phyloP scores from a whole-genome alignment of 2,797 vertebrate species.

The Ctenopoma kingsleyae region DNA sequence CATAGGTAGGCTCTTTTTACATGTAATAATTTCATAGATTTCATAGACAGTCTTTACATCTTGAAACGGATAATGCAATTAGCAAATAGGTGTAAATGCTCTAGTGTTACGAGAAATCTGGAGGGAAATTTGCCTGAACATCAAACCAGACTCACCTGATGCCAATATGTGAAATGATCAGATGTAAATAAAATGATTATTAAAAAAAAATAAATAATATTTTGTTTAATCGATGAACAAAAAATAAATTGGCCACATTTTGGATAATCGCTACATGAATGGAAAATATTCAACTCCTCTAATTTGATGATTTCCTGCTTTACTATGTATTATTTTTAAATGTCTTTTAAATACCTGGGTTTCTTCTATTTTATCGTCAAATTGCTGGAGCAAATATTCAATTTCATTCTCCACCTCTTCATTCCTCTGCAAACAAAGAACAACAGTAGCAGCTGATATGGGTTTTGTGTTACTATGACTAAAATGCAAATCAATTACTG shows the following conservation, averaged over 20 bases:
- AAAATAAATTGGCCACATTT: no score
- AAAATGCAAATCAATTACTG: background rate
- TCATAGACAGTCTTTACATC: background rate
- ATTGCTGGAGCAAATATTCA: slow-evolving; percentile 88
- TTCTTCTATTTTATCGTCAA: slow-evolving; percentile 87
- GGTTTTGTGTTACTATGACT: background rate
- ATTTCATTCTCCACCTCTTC: slow-evolving; percentile 86
- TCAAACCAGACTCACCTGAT: background rate
- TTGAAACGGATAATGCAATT: background rate
- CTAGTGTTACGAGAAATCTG: background rate
- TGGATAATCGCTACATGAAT: no score
- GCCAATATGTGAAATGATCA: no score
- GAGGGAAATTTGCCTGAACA: background rate
- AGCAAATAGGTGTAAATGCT: background rate
- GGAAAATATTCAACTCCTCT: no score
- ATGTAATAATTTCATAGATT: background rate
- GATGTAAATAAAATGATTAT: no score
- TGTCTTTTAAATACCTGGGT: slow-evolving; percentile 86
- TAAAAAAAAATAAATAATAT: no score
- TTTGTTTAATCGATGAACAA: no score
- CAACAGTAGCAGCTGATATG: background rate
- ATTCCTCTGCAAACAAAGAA: slow-evolving; percentile 84
- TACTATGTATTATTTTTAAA: background rate
- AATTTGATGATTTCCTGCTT: background rate
- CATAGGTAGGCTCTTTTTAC: background rate